Evolutionary conservation across 2,888 invertebrate species (phyloP), one percentile per base, ranked within the genome.

Genomic region (Rhorus exstirpatorius): DNA sequence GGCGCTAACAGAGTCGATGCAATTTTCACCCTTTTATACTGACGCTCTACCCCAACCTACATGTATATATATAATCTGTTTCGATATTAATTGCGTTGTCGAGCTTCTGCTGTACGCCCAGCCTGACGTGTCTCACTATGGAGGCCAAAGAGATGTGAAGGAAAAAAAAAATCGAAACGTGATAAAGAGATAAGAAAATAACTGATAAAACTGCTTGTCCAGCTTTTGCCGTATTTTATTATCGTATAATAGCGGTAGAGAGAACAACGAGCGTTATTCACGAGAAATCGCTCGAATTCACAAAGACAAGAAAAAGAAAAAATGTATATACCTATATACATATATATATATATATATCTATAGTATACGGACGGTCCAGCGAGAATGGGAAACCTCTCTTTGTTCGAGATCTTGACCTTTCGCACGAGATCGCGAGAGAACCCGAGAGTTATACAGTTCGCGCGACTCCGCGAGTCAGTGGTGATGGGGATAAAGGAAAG

Each of bases 361-460:
- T 60, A 35, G 14, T n/a, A 46, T n/a, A n/a, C n/a, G n/a, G 72
- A 74, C 61, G 61, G 35, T 74, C 61, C 67, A 72, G 51, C 65
- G 53, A 35, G 68, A 63, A 63, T 65, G 53, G 55, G 19, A 72
- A 71, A 2, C 6, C 31, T 79, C 76, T 79, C 85, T 85, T 85
- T 85, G 83, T 85, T 85, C 85, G 81, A 83, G 85, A 85, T 85
- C 85, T 85, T 85, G 85, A 85, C 85, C 85, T 84, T 85, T 85
- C 82, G 83, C 83, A 83, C 82, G 72, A 80, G 85, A 85, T 80
- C 77, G 79, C 82, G 79, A 78, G 82, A 82, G 80, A 67, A 24
- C 53, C 68, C 44, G 17, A 1, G 51, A 24, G 38, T 49, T 61
- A 24, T 72, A n/a, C 17, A 51, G 14, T 19, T 35, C 14, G 17